Percentiles rank a stretch among this genome's conserved stretches.
Evolutionary conservation across 2,797 vertebrate genomes (phyloP).

Genomic region (Ptychadena robeensis): DNA sequence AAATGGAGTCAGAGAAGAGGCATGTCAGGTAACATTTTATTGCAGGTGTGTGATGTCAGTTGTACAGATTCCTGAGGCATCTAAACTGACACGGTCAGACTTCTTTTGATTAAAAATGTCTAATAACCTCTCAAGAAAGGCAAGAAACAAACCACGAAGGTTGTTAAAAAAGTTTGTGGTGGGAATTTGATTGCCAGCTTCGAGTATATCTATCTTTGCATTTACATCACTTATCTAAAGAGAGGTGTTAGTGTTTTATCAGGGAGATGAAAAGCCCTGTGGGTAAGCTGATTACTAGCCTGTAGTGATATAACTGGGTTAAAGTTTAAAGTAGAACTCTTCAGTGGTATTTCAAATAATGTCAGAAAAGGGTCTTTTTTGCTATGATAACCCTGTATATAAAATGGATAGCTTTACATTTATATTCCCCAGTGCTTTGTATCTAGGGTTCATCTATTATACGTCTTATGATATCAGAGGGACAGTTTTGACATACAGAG

Average conservation of each 20-base stretch:
- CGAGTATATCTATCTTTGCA: not conserved
- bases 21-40: slow-evolving; percentile 61
- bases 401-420: too few species aligned
- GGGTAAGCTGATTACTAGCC: not conserved
- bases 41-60: slow-evolving; percentile 59
- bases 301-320: not conserved
- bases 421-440: too few species aligned
- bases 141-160: slow-evolving; percentile 28
- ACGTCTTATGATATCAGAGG: too few species aligned
- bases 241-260: not conserved
- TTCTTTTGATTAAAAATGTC: slow-evolving; percentile 55
- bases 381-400: too few species aligned
- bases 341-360: too few species aligned
- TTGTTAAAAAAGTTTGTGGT: slow-evolving; percentile 29
- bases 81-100: slow-evolving; percentile 56
- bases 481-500: too few species aligned
- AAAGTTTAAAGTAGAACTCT: not conserved
- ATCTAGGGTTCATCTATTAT: too few species aligned
- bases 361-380: too few species aligned
- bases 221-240: slow-evolving; percentile 22
- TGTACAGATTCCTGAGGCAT: slow-evolving; percentile 48
- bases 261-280: not conserved
- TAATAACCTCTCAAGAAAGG: slow-evolving; percentile 55
- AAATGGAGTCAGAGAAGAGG: slow-evolving; percentile 48
- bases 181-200: slow-evolving; percentile 22